Conservation (phyloP, 2,113 vertebrate genomes). For the Laterallus jamaicensis region DNA sequence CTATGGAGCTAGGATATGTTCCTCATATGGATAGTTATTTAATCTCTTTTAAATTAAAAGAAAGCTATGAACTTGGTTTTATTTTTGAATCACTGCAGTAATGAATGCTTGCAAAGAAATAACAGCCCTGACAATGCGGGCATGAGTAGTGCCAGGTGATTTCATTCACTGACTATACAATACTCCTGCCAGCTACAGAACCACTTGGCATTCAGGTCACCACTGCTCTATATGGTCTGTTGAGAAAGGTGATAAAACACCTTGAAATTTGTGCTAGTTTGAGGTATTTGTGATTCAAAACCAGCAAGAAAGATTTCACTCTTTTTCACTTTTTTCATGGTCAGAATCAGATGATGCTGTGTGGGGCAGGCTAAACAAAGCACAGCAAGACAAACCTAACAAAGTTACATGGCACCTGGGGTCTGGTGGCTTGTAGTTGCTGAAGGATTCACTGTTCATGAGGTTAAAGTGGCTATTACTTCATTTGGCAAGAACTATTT, state of each 20-base stretch:
- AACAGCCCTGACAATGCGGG: background rate
- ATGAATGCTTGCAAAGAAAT: constrained; percentile 2
- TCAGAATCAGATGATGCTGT: background rate
- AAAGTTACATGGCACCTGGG: background rate
- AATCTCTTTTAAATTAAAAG: constrained; percentile 46
- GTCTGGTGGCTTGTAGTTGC: background rate
- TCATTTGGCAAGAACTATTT: background rate
- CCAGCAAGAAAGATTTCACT: background rate
- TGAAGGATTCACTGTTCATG: background rate
- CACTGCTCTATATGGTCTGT: background rate
- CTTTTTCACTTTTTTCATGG: rapidly evolving
- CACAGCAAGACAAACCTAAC: background rate
- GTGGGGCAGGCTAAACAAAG: background rate
- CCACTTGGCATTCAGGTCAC: background rate
- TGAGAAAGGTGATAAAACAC: background rate
- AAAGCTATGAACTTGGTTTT: constrained; percentile 5
- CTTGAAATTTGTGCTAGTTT: background rate
- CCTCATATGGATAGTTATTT: constrained; percentile 28
- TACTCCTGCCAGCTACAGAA: background rate
- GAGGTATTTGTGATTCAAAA: background rate
- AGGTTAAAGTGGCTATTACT: background rate
- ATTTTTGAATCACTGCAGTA: constrained; percentile 21
- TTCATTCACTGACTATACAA: background rate
- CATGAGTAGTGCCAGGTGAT: background rate
- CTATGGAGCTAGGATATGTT: background rate